Percentiles rank a stretch among this genome's conserved stretches.
Evolutionary conservation across 1,140 invertebrate species (phyloP).

Genomic region (Sarcophaga bullata): DNA sequence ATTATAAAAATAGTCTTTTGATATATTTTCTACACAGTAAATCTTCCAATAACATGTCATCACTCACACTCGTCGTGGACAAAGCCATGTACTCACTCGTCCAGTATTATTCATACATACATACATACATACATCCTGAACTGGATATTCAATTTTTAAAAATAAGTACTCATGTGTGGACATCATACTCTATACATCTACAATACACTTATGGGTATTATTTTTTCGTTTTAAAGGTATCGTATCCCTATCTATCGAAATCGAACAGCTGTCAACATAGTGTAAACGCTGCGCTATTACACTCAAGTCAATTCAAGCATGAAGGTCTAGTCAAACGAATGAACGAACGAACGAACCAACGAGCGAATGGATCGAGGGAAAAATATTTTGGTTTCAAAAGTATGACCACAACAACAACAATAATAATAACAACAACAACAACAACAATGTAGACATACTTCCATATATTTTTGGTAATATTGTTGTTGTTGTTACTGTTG

Average conservation of each 20-base stretch:
- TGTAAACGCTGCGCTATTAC: not conserved
- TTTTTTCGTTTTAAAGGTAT: not conserved
- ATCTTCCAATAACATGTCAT: too few relatives aligned
- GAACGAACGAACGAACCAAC: too few relatives aligned
- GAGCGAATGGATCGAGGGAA: too few relatives aligned
- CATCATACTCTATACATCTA: not conserved
- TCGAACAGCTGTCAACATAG: not conserved
- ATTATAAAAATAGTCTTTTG: too few relatives aligned
- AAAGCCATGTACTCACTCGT: too few relatives aligned
- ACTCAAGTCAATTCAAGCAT: constrained; percentile 11
- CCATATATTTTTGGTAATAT: constrained; percentile 11
- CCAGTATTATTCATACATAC: not conserved
- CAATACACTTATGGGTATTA: too few relatives aligned
- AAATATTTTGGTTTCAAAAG: too few relatives aligned
- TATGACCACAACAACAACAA: not conserved
- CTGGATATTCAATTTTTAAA: not conserved
- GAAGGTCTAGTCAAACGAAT: not conserved
- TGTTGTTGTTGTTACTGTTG: not conserved
- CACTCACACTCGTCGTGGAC: too few relatives aligned
- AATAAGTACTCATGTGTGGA: not conserved
- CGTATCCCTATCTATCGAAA: not conserved
- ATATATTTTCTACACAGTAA: too few relatives aligned
- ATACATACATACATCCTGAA: not conserved
- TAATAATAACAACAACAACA: not conserved
- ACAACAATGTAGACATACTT: not conserved